Base-by-base conservation (phyloP, 1,140 invertebrate species). In the Tetragonula clypearis region DNA sequence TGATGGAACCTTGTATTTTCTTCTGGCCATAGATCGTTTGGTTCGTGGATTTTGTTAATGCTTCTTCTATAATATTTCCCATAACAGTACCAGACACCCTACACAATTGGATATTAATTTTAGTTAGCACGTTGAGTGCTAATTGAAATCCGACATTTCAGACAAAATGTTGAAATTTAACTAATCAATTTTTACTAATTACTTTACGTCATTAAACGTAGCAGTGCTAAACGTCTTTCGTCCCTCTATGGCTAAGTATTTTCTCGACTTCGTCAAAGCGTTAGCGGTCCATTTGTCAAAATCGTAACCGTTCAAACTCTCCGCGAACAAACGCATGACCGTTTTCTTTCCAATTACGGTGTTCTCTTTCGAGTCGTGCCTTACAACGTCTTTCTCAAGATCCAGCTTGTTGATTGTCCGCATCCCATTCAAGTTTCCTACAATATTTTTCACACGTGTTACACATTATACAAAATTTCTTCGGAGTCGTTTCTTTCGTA, bases 341-440 rank as follows among this genome's bases (percentile, higher is more conserved):
- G 62, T 85, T 81, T 91, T 93, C n/a, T 86, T 87, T 41, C 90
- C 92, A 21, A 83, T 90, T 4, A 94, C 68, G 14, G 90, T 62
- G 81, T 91, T 93, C 23, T 77, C 26, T 73, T 86, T 12, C 4
- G 84, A 78, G 76, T 92, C 87, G 14, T 80, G n/a, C 79, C 86
- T 88, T 56, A 92, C 87, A 21, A 94, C 72, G 30, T 94, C 93
- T 11, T 76, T 90, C 0, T 85, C 75, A 15, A 94, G 86, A 86
- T 93, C 86, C 56, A 93, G 73, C 41, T 86, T 84, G 77, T 94
- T 94, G 23, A 94, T 81, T 26, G 87, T 89, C 14, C 86, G 88
- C 12, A 73, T 58, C 35, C 85, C 74, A 35, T 78, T 30, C 15
- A 92, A 72, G 69, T 88, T 65, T 60, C 81, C 92, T 91, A 66